Conservation (phyloP, 2,888 invertebrate species). For the Pyrrhosoma nymphula region DNA sequence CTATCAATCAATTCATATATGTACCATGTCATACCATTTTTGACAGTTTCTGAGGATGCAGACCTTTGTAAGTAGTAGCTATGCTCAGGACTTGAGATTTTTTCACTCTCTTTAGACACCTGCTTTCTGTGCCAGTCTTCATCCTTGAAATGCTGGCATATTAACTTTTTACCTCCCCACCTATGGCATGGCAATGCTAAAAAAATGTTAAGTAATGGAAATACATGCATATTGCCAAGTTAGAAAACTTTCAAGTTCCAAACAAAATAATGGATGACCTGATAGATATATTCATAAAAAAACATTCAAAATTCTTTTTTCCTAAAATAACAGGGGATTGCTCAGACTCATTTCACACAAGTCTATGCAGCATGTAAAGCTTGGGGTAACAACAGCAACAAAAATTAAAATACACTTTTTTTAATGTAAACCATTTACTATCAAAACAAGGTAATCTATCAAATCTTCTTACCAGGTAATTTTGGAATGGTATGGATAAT, state of each 20-base stretch:
- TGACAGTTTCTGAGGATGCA: not conserved
- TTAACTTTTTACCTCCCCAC: constrained; percentile 44
- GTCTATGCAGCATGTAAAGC: no score
- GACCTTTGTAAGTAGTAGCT: not conserved
- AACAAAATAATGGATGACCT: no score
- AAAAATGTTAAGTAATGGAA: not conserved
- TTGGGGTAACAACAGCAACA: no score
- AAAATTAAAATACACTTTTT: not conserved
- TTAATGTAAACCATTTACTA: not conserved
- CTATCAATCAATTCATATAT: no score
- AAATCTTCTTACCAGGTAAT: constrained; percentile 21
- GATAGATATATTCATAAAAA: no score
- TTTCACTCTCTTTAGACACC: not conserved
- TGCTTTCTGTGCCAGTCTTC: not conserved
- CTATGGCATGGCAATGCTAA: constrained; percentile 47
- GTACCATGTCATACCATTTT: not conserved
- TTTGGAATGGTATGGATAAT: not conserved
- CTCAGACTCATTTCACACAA: no score
- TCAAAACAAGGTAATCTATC: not conserved
- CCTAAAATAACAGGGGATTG: no score
- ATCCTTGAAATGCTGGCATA: constrained; percentile 33
- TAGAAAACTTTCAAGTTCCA: no score
- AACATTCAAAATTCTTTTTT: no score
- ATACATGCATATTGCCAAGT: not conserved
- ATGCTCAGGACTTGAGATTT: not conserved